Percentiles rank a stretch among this genome's conserved stretches.
phyloP scores from a whole-genome alignment of 2,797 vertebrate genomes.

The Propithecus deckenii region DNA sequence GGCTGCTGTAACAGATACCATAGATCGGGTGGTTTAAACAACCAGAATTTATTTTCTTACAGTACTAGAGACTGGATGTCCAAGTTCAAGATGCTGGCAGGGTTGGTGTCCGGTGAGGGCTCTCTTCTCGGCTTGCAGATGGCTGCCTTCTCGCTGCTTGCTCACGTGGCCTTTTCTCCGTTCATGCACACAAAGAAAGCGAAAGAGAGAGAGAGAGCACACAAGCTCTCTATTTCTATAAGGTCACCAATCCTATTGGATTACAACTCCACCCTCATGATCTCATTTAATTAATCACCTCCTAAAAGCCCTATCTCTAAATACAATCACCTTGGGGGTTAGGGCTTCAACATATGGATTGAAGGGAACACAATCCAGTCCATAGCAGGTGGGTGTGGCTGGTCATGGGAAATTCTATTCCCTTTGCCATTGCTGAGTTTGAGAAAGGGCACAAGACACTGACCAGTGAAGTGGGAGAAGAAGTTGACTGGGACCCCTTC shows the following conservation, averaged over 20 bases:
- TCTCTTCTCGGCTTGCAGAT: neutral
- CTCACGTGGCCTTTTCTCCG: neutral
- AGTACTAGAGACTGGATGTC: neutral
- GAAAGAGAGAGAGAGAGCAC: too few species aligned
- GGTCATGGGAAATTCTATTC: neutral
- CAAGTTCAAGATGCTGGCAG: neutral
- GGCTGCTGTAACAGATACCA: neutral
- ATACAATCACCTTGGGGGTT: neutral
- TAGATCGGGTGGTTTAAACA: neutral
- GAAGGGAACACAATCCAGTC: neutral
- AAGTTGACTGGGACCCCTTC: neutral
- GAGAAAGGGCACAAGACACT: neutral
- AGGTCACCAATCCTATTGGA: neutral
- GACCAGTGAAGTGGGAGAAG: neutral
- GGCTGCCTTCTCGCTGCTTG: neutral
- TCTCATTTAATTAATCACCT: neutral
- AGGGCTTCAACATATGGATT: neutral
- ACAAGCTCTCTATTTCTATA: neutral
- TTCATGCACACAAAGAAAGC: neutral
- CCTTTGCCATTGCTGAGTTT: neutral
- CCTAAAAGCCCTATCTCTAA: neutral
- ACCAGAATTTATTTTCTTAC: neutral
- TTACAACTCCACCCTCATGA: neutral
- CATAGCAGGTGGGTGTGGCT: neutral
- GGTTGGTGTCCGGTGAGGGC: neutral